Conservation (phyloP, 2,888 invertebrate genomes). For the Phaonia tiefii region DNA sequence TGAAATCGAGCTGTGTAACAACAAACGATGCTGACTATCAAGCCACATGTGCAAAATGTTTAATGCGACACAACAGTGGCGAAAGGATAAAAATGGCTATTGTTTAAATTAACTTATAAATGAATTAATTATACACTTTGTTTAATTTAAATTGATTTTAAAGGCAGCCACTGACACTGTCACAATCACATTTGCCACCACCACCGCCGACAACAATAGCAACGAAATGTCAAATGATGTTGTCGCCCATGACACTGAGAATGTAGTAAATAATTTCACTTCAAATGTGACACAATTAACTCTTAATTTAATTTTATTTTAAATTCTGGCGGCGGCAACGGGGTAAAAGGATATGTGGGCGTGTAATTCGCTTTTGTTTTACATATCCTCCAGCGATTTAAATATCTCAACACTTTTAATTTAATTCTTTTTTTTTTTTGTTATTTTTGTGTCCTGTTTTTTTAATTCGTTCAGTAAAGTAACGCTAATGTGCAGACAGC, state of each 20-base stretch:
- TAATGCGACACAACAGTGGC: constrained; percentile 6
- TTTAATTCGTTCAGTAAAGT: constrained; percentile 10
- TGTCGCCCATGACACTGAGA: neutral
- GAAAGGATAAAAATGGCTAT: neutral
- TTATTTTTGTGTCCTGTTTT: neutral
- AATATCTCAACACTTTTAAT: constrained; percentile 52
- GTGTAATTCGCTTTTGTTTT: constrained; percentile 2
- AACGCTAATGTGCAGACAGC: constrained; percentile 58
- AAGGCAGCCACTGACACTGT: neutral
- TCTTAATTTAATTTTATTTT: constrained; percentile 36
- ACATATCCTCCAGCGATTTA: constrained; percentile 25
- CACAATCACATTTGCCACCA: neutral
- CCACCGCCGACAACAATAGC: neutral
- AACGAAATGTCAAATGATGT: neutral
- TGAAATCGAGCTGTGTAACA: no score
- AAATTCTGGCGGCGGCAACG: neutral
- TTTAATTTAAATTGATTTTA: constrained; percentile 42
- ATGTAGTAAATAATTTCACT: constrained; percentile 26
- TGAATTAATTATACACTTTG: constrained; percentile 34
- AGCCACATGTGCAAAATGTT: neutral
- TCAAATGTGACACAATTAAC: constrained; percentile 54
- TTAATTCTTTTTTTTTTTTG: constrained; percentile 16
- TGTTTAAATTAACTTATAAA: constrained; percentile 23
- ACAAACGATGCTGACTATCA: constrained; percentile 21
- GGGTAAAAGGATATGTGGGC: neutral